Base-by-base conservation (phyloP, 2,888 invertebrate species). In the Macrophya annulata region DNA sequence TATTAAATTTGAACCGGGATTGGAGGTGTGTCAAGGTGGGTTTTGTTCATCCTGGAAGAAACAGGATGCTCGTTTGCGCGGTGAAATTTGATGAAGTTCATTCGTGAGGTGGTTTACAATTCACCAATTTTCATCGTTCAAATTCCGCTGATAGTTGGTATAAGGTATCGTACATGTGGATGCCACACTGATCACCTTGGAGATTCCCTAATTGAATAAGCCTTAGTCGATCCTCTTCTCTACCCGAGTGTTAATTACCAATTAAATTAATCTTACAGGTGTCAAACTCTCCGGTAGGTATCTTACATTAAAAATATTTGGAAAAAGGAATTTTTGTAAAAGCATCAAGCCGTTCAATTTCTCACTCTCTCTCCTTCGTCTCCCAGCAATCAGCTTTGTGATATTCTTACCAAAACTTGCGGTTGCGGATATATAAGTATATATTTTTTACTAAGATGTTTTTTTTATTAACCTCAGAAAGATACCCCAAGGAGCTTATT, bases 21-120 rank as follows among this genome's bases (percentile, higher is more conserved):
- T 62, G 25, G 17, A n/a, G 81, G 62, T 81, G 62, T 81, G 81
- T 43, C 81, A 21, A 62, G 40, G 37, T 79, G 79, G 40, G 81
- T 81, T 62, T 81, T 40, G 40, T 81, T 81, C 62, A 81, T 62
- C 10, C n/a, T 9, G 5, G 25, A 81, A 62, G 81, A 59, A 81
- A 62, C 43, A 43, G 59, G 43, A 62, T 81, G 62, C 37, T 81
- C 81, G 59, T 62, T 81, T 62, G 40, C 40, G 25, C 21, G 43
- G 25, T 81, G 62, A 62, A 81, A 81, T 40, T 9, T 81, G 81
- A 62, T 81, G 62, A 59, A 81, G 62, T 62, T 81, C 62, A 59
- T 59, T 31, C 43, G 37, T n/a, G 25, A 62, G 17, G 10, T 37
- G 12, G 15, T 4, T 40, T 10, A 21, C 40, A 43, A 43, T 40